Base-by-base conservation (phyloP, 1,140 invertebrate species). In the Pissodes strobi region DNA sequence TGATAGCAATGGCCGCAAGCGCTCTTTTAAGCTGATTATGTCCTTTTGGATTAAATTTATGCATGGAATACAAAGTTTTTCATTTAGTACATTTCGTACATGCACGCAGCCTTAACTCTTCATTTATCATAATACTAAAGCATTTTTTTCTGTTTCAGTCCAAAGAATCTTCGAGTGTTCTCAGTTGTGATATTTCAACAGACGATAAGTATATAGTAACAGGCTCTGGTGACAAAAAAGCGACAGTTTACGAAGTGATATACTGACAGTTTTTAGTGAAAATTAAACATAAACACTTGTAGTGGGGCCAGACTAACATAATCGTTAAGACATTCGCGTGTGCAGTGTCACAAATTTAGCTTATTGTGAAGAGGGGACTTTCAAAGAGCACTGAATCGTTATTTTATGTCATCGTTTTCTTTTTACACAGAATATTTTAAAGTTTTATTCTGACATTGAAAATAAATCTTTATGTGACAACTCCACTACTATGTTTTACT, bases 121-220 rank as follows among this genome's bases (percentile, higher is more conserved):
- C n/a, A n/a, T n/a, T n/a, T n/a, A n/a, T n/a, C n/a, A n/a, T n/a
- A n/a, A n/a, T n/a, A n/a, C n/a, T n/a, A n/a, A n/a, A n/a, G 5
- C 12, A 48, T 45, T 27, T 34, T 51, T 53, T 38, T 19, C 6
- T 19, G 23, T 49, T 41, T 45, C n/a, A n/a, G n/a, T n/a, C n/a
- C n/a, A 98, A 98, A 81, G 97, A 99, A 85, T 94, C 94, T 43
- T 97, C 95, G 70, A 98, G 96, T 71, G 97, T 99, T 70, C 84
- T 99, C 67, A 97, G 94, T 82, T 99, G 97, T 86, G 97, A 99
- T 85, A 98, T 99, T 79, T 98, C 96, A 64, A 88, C 91, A 30
- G 97, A 99, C 80, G 96, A 99, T 82, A 97, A 97, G 80, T 98
- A 94, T 81, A 98, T 99, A 76, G 95, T 99, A 59, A 99, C 97